Evolutionary conservation across 2,113 vertebrate species (phyloP).

Genomic region (Globicephala melas): DNA sequence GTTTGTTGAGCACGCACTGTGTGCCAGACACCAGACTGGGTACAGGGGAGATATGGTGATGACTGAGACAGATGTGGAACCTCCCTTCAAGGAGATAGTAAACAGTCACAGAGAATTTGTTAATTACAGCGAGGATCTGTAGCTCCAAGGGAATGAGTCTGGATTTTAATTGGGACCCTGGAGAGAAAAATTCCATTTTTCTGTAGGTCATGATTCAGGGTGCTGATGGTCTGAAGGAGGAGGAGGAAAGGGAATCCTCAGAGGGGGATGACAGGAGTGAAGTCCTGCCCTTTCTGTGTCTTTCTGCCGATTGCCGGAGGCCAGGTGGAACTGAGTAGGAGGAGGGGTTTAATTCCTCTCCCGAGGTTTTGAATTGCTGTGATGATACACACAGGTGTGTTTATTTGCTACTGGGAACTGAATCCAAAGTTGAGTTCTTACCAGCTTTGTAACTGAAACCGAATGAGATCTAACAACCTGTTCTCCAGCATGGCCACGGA

Average conservation of each 20-base stretch:
- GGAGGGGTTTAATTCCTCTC: neutral
- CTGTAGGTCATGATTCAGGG: neutral
- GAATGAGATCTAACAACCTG: neutral
- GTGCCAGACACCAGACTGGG: neutral
- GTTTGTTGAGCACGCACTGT: neutral
- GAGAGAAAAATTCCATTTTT: slow-evolving; percentile 48
- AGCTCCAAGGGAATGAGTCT: slow-evolving; percentile 23
- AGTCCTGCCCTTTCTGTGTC: neutral
- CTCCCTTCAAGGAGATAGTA: neutral
- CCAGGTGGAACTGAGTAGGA: neutral
- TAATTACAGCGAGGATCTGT: neutral
- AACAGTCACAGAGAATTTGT: slow-evolving; percentile 12
- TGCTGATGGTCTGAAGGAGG: neutral
- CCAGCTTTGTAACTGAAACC: neutral
- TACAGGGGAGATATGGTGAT: neutral
- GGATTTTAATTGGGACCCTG: slow-evolving; percentile 46
- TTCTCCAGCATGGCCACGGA: neutral
- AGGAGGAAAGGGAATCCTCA: neutral
- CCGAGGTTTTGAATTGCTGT: neutral
- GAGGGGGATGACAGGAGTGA: neutral
- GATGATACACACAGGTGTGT: neutral
- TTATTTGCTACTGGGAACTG: neutral
- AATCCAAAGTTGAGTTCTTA: slow-evolving; percentile 2
- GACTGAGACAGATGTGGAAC: neutral
- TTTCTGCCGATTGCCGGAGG: neutral